A percentile compares a stretch with the other conserved stretches of the same genome.
Conservation (phyloP, 1,140 invertebrate genomes). For the Penaeus japonicus region DNA sequence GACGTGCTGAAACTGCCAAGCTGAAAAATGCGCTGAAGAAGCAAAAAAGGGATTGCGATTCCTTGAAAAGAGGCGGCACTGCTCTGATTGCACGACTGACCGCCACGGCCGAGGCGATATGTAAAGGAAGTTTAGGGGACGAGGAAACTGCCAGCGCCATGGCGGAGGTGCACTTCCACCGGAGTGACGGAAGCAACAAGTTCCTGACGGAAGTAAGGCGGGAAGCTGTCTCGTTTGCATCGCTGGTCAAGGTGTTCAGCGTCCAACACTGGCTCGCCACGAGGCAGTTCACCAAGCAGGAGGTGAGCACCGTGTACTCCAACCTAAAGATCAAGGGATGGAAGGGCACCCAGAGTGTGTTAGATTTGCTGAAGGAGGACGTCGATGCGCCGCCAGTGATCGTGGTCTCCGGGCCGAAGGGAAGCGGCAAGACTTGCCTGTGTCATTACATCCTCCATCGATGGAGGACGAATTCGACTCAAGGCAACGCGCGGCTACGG, state of each 20-base stretch:
- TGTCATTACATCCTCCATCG: constrained; percentile 35
- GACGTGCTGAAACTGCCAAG: not conserved
- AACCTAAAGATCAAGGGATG: not conserved
- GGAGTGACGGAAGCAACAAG: not conserved
- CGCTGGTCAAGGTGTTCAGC: not conserved
- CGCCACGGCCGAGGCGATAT: too few relatives aligned
- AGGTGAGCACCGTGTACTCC: constrained; percentile 11
- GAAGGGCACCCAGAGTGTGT: not conserved
- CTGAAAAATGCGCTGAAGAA: constrained; percentile 18
- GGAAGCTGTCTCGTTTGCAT: not conserved
- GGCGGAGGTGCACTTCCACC: not conserved
- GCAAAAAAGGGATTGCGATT: not conserved
- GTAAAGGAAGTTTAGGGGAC: not conserved
- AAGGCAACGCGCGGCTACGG: not conserved
- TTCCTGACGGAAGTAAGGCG: not conserved
- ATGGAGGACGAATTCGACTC: constrained; percentile 4
- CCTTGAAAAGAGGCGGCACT: not conserved
- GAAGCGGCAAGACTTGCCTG: constrained; percentile 32
- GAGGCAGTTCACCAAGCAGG: not conserved
- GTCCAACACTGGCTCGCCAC: constrained; percentile 28
- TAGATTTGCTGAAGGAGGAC: not conserved
- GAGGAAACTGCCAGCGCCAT: not conserved
- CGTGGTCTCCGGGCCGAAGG: constrained; percentile 32
- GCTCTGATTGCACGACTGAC: not conserved
- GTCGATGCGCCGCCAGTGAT: constrained; percentile 7